Evolutionary conservation across 2,888 invertebrate species (phyloP).

Genomic region (Tricholauxania praeusta): DNA sequence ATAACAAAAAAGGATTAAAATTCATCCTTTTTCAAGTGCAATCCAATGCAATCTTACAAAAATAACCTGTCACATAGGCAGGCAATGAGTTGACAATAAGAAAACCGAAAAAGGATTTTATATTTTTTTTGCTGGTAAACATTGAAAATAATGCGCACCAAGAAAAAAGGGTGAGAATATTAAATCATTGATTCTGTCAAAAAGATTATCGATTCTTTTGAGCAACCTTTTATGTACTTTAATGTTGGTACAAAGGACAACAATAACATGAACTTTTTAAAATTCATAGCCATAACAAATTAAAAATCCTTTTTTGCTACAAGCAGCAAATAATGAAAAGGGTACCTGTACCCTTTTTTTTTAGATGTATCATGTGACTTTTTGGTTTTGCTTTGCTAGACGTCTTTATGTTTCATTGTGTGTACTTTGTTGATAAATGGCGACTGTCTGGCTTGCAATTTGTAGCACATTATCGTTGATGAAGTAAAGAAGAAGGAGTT

Average conservation of each 20-base stretch:
- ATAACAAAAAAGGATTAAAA: conserved; percentile 49
- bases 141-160: too few relatives aligned
- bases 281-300: conserved; percentile 31
- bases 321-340: neutral
- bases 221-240: neutral
- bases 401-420: neutral
- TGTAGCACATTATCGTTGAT: too few relatives aligned
- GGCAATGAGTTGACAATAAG: neutral
- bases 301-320: conserved; percentile 16
- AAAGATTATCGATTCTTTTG: conserved; percentile 19
- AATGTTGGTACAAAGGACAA: conserved; percentile 9
- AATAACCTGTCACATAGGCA: neutral
- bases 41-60: conserved; percentile 52
- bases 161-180: neutral
- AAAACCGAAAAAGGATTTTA: too few relatives aligned
- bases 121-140: too few relatives aligned
- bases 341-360: neutral
- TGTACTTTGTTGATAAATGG: neutral
- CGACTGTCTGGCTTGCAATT: conserved; percentile 12
- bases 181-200: conserved; percentile 19
- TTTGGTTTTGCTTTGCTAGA: neutral
- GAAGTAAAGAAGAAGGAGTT: too few relatives aligned
- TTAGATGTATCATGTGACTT: neutral
- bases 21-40: conserved; percentile 50
- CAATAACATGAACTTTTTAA: conserved; percentile 3